Evolutionary conservation across 1,140 invertebrate genomes (phyloP).

Genomic region (Neocloeon triangulifer): DNA sequence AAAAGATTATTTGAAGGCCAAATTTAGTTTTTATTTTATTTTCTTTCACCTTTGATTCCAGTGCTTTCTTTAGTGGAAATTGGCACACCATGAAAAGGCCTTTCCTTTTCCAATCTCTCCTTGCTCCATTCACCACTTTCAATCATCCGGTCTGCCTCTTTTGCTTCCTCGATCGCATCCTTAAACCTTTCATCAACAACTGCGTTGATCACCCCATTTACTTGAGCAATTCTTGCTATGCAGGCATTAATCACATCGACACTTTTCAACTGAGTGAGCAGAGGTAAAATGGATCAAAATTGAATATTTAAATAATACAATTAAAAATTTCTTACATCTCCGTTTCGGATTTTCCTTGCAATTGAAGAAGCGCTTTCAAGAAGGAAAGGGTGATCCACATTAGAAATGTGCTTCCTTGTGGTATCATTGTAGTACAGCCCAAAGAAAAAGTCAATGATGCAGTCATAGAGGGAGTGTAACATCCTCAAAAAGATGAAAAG

Average conservation of each 20-base stretch:
- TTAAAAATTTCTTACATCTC: too few species aligned
- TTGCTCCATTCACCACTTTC: conserved; percentile 22
- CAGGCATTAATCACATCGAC: conserved; percentile 48
- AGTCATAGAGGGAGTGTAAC: too few species aligned
- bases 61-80: conserved; percentile 57
- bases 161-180: conserved; percentile 52
- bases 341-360: conserved; percentile 33
- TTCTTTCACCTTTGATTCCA: conserved; percentile 23
- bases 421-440: conserved; percentile 22
- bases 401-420: conserved; percentile 25
- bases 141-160: conserved; percentile 40
- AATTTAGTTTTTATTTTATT: too few species aligned
- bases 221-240: conserved; percentile 53
- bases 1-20: not conserved
- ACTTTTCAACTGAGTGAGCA: conserved; percentile 24
- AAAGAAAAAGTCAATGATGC: conserved; percentile 4
- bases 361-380: conserved; percentile 36
- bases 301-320: too few species aligned
- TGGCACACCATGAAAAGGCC: conserved; percentile 37
- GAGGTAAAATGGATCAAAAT: not conserved
- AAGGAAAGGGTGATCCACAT: conserved; percentile 29
- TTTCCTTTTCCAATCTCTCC: conserved; percentile 22
- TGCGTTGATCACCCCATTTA: conserved; percentile 58
- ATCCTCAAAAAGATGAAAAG: too few species aligned
- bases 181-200: conserved; percentile 56